A percentile compares a stretch with the other conserved stretches of the same genome.
These are phyloP conservation scores for Dicyrtomina minuta DNA, from an alignment of 2,888 invertebrate genomes.

Conservation along the genomic window DNA sequence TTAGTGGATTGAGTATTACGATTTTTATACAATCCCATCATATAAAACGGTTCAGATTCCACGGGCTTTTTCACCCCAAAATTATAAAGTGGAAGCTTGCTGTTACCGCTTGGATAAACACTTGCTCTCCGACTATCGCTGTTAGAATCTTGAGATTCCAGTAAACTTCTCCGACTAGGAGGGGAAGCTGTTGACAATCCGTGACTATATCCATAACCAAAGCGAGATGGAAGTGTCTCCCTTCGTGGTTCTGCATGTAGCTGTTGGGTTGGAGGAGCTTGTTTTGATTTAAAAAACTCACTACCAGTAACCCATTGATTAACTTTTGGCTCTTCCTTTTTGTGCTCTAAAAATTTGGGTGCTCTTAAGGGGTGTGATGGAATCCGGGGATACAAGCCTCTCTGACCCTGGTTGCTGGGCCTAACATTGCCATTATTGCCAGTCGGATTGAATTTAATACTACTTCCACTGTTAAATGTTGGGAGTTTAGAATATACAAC, in stretches of 20 bases:
- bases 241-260: background rate
- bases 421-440: background rate
- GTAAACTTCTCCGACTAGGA: background rate
- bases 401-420: background rate
- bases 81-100: slow-evolving; percentile 9
- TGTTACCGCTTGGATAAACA: background rate
- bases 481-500: slow-evolving; percentile 11
- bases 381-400: background rate
- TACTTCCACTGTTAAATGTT: slow-evolving; percentile 12
- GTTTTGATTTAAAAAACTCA: slow-evolving; percentile 19
- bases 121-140: background rate
- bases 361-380: slow-evolving; percentile 42
- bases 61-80: slow-evolving; percentile 35
- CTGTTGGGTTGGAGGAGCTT: background rate
- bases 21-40: slow-evolving; percentile 27
- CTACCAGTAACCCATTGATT: slow-evolving; percentile 22
- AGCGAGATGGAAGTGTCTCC: slow-evolving; percentile 21
- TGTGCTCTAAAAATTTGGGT: slow-evolving; percentile 68
- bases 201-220: slow-evolving; percentile 11
- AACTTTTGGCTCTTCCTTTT: slow-evolving; percentile 68
- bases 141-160: background rate
- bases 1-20: background rate
- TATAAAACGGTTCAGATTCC: slow-evolving; percentile 47
- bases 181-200: background rate
- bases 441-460: background rate